Percentiles rank a stretch among this genome's conserved stretches.
Evolutionary conservation across 2,113 vertebrate species (phyloP).

Genomic region (Lonchura striata): DNA sequence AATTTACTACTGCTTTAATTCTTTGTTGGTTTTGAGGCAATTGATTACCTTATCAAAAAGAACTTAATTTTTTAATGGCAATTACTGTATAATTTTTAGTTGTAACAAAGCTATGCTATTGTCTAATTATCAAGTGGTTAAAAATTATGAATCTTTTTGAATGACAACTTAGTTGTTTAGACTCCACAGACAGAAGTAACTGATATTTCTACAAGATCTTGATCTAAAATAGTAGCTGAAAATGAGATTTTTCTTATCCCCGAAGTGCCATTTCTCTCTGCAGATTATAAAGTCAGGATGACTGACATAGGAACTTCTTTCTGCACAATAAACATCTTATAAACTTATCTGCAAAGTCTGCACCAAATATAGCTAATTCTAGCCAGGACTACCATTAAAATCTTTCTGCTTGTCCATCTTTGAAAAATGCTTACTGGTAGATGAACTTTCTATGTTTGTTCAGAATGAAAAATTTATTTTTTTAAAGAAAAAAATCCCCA

Average conservation of each 20-base stretch:
- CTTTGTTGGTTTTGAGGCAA: neutral
- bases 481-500: accelerated
- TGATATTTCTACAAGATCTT: neutral
- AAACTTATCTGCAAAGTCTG: neutral
- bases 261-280: neutral
- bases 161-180: neutral
- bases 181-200: neutral
- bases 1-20: neutral
- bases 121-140: neutral
- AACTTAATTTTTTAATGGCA: neutral
- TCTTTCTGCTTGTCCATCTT: neutral
- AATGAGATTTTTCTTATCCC: neutral
- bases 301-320: neutral
- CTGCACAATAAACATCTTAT: neutral
- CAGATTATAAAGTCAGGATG: neutral
- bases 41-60: neutral
- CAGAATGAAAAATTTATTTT: accelerated
- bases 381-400: neutral
- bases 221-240: neutral
- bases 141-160: neutral
- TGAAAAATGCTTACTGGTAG: neutral
- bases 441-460: neutral
- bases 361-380: neutral
- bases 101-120: neutral
- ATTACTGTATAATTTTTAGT: neutral